Evolutionary conservation across 1,140 invertebrate species (phyloP).

Genomic region (Pollicipes pollicipes): DNA sequence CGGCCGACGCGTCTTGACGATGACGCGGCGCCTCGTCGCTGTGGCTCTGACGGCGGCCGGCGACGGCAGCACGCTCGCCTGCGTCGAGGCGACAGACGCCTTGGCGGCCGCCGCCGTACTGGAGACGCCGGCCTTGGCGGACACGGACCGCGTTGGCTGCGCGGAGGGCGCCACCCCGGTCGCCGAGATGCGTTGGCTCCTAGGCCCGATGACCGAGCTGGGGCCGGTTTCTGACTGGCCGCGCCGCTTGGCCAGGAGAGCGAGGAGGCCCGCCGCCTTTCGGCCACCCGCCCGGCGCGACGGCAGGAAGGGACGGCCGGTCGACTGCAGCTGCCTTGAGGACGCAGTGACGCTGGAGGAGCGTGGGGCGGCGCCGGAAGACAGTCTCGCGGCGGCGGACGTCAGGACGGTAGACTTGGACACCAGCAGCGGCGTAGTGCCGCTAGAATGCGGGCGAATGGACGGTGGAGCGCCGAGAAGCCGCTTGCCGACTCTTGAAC

Average conservation of each 20-base stretch:
- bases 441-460: not conserved
- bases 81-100: too few species aligned
- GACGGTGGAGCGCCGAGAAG: not conserved
- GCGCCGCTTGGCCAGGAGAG: not conserved
- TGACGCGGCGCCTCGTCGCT: not conserved
- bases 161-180: too few species aligned
- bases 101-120: too few species aligned
- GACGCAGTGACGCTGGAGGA: not conserved
- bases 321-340: not conserved
- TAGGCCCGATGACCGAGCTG: too few species aligned
- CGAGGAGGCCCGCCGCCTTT: not conserved
- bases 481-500: not conserved
- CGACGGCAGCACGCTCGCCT: too few species aligned
- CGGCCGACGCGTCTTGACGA: not conserved
- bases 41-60: not conserved
- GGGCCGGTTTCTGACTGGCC: too few species aligned
- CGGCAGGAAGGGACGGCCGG: not conserved
- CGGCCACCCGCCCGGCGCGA: not conserved
- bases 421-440: not conserved
- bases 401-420: not conserved
- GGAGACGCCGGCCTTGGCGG: too few species aligned
- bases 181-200: too few species aligned
- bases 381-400: not conserved
- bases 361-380: not conserved
- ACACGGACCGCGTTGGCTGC: too few species aligned